Base-by-base conservation (phyloP, 1,140 invertebrate genomes). In the Wasmannia auropunctata region DNA sequence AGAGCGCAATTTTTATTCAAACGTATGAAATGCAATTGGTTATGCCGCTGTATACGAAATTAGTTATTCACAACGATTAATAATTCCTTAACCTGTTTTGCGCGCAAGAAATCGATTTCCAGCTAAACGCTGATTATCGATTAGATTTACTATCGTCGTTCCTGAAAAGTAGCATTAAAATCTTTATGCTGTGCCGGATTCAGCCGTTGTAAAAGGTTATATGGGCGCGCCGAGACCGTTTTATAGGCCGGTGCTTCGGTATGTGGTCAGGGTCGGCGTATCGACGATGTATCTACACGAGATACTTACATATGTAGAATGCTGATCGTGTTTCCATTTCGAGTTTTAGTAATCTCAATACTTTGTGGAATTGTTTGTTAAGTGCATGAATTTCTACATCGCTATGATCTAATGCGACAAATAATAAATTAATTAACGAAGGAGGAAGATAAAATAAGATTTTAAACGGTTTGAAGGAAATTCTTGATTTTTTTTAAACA, bases 211-310 rank as follows among this genome's bases (percentile, higher is more conserved):
- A 77, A 77, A 77, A 77, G 56, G 74, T 77, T 77, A 77, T 77
- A 77, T 40, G 77, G 49, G 77, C 65, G 74, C 74, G 74, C 37
- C 54, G 74, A 79, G 63, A 62, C n/a, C 74, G 56, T 72, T 81
- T 76, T 56, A 62, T 86, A 51, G 80, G 37, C 43, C 37, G n/a
- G 10, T 75, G 28, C 72, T 60, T 43, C 10, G 40, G 14, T 28
- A 60, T 49, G 65, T 25, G 43, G 49, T 76, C 72, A 67, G 83
- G 70, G 51, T 77, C 56, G 51, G 19, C 19, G 19, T 34, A 46
- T n/a, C 46, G 28, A 16, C 14, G 62, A 54, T 11, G 51, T 49
- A 43, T n/a, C 54, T 51, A 63, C 62, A 37, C 10, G 22, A 51
- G 51, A n/a, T 19, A 22, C 34, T 49, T 60, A 16, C 43, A 46